Evolutionary conservation across 2,113 vertebrate genomes (phyloP), one percentile per base, ranked within the genome.

Genomic region (Sarotherodon lohbergeri): DNA sequence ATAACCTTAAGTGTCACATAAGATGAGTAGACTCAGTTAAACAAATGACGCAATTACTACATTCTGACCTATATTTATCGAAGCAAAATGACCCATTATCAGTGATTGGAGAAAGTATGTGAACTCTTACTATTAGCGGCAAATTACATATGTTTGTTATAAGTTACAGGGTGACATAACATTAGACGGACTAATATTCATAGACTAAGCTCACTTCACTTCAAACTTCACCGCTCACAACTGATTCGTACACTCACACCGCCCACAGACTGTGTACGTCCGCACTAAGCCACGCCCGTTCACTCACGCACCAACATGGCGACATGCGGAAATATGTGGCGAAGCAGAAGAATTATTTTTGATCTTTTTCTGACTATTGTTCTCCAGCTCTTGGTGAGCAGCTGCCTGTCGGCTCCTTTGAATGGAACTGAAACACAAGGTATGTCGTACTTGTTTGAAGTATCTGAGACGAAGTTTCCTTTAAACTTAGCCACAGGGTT

Each of bases 251-350:
- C 36, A 71, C 19, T 22, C 19, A 68, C 55, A 76, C 66, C 71
- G 24, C 80, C 80, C 55, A 78, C 24, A 32, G 1, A 5, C 5
- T 7, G 32, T 36, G 22, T 85, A 9, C 54, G 2, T 73, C 10
- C 19, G 17, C 2, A 4, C n/a, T 8, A 82, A 76, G 3, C 83
- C 90, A 81, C 94, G 82, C 93, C 34, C 34, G 7, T 8, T 56
- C 22, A 87, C 27, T 83, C 81, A 59, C 76, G 19, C 61, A 87
- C 8, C 89, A 96, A 96, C 93, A 96, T 96, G 96, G 96, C 96
- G 93, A 34, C 89, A 14, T 55, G n/a, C 57, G 48, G 92, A 46
- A 90, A 48, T 84, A 94, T 87, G 89, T 78, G 34, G 7, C 85
- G 52, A 41, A 86, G 55, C 81, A 46, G 81, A 7, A 80, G 55